phyloP scores from a whole-genome alignment of 2,888 invertebrate species.

The Chloromyia formosa region DNA sequence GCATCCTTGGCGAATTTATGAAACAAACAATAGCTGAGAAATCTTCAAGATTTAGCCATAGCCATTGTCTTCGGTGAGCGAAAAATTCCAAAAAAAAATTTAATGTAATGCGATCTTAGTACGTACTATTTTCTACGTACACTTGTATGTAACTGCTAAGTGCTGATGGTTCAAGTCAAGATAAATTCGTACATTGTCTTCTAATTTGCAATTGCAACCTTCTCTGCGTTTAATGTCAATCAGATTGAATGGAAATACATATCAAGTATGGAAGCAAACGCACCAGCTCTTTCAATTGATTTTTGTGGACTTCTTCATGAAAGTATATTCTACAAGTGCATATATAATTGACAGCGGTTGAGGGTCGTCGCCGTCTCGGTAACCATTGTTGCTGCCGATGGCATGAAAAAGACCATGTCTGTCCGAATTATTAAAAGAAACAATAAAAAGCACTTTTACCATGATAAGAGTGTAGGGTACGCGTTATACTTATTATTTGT shows the following conservation, averaged over 20 bases:
- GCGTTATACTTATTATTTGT: not conserved
- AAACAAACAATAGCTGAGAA: constrained; percentile 3
- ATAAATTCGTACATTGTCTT: not conserved
- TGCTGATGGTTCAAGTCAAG: too few species aligned
- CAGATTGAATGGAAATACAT: constrained; percentile 27
- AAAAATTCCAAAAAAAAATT: constrained; percentile 24
- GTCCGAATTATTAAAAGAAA: not conserved
- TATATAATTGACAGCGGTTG: too few species aligned
- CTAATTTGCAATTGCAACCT: not conserved
- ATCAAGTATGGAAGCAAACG: too few species aligned
- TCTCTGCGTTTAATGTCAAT: constrained; percentile 36
- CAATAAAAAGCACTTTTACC: not conserved
- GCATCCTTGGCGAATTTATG: constrained; percentile 36
- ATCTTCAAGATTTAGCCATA: not conserved
- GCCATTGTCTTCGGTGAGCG: constrained; percentile 5
- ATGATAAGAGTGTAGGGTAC: constrained; percentile 3
- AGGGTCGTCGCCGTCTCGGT: too few species aligned
- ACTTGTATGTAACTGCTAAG: too few species aligned
- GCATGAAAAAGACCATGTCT: constrained; percentile 20
- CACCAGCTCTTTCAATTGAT: too few species aligned
- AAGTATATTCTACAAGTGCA: too few species aligned
- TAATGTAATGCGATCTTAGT: constrained; percentile 34
- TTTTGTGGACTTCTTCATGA: too few species aligned
- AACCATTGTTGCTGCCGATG: too few species aligned
- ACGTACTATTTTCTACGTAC: too few species aligned